Percentiles rank a stretch among this genome's conserved stretches.
These are phyloP conservation scores for Amphimallon solstitiale DNA, from an alignment of 2,888 invertebrate genomes.

Conservation along the genomic window DNA sequence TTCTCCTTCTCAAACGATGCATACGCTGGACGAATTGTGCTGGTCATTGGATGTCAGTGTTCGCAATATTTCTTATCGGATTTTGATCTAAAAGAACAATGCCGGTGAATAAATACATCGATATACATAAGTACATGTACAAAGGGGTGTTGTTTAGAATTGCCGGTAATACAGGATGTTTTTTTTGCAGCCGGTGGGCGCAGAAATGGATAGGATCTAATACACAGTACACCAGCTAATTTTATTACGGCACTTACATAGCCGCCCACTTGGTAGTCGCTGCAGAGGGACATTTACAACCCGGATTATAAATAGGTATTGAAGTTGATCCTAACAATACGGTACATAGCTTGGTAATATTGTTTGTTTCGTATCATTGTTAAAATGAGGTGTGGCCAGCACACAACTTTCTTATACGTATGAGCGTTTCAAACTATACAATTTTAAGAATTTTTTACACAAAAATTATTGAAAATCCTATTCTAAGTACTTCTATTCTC, in stretches of 20 bases:
- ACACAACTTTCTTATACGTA: too few relatives aligned
- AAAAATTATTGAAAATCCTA: too few relatives aligned
- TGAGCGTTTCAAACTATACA: too few relatives aligned
- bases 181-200: slow-evolving; percentile 45
- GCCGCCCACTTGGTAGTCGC: slow-evolving; percentile 38
- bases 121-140: too few relatives aligned
- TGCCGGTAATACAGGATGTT: slow-evolving; percentile 36
- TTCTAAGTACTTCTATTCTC: too few relatives aligned
- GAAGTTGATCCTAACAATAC: too few relatives aligned
- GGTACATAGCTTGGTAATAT: too few relatives aligned
- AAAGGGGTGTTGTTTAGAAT: slow-evolving; percentile 35
- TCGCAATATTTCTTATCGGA: slow-evolving; percentile 8
- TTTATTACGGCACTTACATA: slow-evolving; percentile 44
- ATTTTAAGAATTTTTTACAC: too few relatives aligned
- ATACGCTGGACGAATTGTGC: background rate
- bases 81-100: slow-evolving; percentile 32
- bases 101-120: slow-evolving; percentile 22
- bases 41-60: background rate
- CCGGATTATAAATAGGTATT: slow-evolving; percentile 34
- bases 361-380: too few relatives aligned
- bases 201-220: slow-evolving; percentile 47
- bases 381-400: too few relatives aligned
- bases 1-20: background rate
- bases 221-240: slow-evolving; percentile 47
- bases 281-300: slow-evolving; percentile 35